phyloP scores from a whole-genome alignment of 2,113 vertebrate species.

The Neopipo cinnamomea region DNA sequence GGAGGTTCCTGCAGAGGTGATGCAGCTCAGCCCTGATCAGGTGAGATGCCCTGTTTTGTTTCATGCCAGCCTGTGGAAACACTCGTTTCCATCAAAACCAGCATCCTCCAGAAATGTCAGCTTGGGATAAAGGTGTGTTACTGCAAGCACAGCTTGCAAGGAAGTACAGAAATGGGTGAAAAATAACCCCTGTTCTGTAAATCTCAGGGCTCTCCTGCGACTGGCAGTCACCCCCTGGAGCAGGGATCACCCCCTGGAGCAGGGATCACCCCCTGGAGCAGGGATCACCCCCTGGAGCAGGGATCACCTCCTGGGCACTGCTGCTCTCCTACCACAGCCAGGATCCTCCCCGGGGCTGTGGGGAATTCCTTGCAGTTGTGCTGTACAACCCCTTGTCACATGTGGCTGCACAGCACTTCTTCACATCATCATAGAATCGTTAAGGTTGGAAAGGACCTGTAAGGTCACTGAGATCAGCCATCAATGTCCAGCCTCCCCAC shows the following conservation, averaged over 20 bases:
- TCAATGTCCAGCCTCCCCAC: background rate
- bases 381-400: accelerated
- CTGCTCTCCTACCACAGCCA: accelerated
- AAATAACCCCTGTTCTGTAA: no score
- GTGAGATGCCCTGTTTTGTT: background rate
- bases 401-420: background rate
- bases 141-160: background rate
- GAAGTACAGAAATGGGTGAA: background rate
- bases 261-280: accelerated
- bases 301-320: accelerated
- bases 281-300: no score
- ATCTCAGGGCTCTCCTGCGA: accelerated
- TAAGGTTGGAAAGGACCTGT: background rate
- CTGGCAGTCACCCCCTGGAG: accelerated
- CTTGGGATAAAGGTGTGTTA: background rate
- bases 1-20: background rate
- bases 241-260: accelerated
- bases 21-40: background rate
- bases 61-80: background rate
- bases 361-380: accelerated
- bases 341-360: background rate
- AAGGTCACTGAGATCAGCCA: background rate
- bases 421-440: no score
- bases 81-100: background rate
- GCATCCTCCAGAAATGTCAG: background rate